Percentiles rank a stretch among this genome's conserved stretches.
Conservation (phyloP, 2,113 vertebrate genomes). For the Empidonax alnorum region DNA sequence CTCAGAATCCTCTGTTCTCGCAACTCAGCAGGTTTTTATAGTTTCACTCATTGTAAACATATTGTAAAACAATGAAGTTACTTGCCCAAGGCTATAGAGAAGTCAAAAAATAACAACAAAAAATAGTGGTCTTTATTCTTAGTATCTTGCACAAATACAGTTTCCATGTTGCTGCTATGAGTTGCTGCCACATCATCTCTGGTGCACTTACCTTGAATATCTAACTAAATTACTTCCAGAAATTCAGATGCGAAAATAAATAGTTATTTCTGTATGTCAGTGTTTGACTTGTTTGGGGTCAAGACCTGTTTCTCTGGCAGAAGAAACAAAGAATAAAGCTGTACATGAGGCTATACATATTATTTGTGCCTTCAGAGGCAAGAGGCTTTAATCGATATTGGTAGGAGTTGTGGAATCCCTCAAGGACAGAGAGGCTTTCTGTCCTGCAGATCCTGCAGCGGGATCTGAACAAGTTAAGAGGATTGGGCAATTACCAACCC, state of each 20-base stretch:
- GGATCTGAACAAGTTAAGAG: neutral
- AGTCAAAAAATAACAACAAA: neutral
- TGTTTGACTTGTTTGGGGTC: neutral
- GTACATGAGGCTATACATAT: neutral
- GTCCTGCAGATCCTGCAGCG: neutral
- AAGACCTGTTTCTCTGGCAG: neutral
- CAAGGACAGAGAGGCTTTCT: neutral
- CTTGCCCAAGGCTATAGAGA: neutral
- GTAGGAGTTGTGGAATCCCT: neutral
- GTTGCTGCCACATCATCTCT: neutral
- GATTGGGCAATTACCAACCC: neutral
- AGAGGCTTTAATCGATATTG: neutral
- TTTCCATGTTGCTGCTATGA: neutral
- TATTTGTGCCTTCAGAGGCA: neutral
- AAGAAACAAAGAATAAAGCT: neutral
- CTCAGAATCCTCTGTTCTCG: neutral
- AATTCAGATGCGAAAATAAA: neutral
- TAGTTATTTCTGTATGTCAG: neutral
- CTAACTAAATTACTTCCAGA: neutral
- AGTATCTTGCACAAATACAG: neutral
- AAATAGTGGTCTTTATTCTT: neutral
- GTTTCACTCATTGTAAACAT: neutral
- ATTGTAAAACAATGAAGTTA: neutral
- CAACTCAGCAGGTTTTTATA: neutral
- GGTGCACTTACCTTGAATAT: neutral